Evolutionary conservation across 2,113 vertebrate genomes (phyloP).

Genomic region (Clarias macrocephalus): DNA sequence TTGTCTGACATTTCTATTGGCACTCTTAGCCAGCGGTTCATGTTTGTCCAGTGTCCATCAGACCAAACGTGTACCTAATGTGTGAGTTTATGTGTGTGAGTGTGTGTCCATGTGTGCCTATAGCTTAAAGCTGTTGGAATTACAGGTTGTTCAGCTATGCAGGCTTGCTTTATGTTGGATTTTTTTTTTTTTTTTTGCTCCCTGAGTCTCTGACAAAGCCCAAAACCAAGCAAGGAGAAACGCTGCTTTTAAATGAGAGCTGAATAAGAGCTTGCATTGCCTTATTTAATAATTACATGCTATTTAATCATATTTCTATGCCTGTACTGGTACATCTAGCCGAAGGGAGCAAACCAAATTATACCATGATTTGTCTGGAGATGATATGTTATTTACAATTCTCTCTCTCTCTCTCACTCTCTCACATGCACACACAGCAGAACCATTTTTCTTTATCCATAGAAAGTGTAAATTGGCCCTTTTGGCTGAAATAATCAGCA

Average conservation of each 20-base stretch:
- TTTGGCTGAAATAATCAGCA: constrained; percentile 25
- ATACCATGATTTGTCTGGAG: constrained; percentile 37
- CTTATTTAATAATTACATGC: constrained; percentile 48
- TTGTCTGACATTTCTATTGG: background rate
- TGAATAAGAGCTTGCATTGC: constrained; percentile 39
- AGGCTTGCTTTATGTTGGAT: constrained; percentile 19
- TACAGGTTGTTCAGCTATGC: constrained; percentile 21
- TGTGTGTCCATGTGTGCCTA: background rate
- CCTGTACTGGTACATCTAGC: constrained; percentile 40
- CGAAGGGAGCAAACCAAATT: constrained; percentile 51
- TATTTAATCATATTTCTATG: constrained; percentile 55
- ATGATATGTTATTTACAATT: constrained; percentile 52
- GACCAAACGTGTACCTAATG: background rate
- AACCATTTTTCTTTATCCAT: constrained; percentile 23
- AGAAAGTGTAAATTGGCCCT: constrained; percentile 30
- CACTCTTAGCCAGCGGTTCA: background rate
- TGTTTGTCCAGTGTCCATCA: constrained; percentile 2
- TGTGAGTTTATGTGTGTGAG: background rate
- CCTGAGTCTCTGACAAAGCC: background rate
- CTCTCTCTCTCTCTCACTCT: constrained; percentile 19
- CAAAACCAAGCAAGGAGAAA: constrained; percentile 6
- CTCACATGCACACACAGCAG: background rate
- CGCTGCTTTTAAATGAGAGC: constrained; percentile 19
- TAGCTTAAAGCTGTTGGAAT: constrained; percentile 23
- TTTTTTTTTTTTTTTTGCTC: background rate